A percentile compares a stretch with the other conserved stretches of the same genome.
Conservation (phyloP, 2,113 vertebrate genomes). For the Callospermophilus lateralis region DNA sequence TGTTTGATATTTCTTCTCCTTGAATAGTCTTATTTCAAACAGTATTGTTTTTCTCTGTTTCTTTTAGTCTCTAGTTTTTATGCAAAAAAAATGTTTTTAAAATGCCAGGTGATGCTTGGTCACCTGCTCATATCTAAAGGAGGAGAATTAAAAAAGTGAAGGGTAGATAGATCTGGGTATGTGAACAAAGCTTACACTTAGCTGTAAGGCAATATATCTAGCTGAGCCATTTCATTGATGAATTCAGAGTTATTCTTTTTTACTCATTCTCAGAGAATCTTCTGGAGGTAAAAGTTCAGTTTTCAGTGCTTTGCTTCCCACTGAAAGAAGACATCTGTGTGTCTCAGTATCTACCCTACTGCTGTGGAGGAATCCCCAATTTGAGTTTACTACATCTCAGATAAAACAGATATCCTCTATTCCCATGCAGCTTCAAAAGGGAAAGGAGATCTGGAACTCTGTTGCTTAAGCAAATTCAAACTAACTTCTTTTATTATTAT, state of each 20-base stretch:
- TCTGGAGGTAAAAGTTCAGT: background rate
- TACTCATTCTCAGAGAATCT: background rate
- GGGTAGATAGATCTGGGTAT: background rate
- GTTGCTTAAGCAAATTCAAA: too few species aligned
- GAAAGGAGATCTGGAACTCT: background rate
- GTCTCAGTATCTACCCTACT: background rate
- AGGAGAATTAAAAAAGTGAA: background rate
- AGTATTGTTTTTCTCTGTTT: background rate
- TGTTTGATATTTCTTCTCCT: background rate
- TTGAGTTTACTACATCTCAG: background rate
- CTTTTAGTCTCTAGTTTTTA: background rate
- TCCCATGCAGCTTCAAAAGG: background rate
- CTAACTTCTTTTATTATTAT: background rate
- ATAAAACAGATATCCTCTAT: background rate
- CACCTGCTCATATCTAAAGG: background rate
- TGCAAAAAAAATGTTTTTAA: background rate
- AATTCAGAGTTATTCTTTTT: background rate
- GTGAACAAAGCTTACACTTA: background rate
- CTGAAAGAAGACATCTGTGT: background rate
- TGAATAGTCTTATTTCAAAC: background rate
- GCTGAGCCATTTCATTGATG: background rate
- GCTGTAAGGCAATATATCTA: background rate
- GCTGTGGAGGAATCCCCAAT: too few species aligned
- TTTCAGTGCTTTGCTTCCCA: background rate
- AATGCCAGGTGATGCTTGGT: background rate